These are phyloP conservation scores for Stenopsyche tienmushanensis DNA, from an alignment of 1,140 invertebrate species.

Conservation along the genomic window DNA sequence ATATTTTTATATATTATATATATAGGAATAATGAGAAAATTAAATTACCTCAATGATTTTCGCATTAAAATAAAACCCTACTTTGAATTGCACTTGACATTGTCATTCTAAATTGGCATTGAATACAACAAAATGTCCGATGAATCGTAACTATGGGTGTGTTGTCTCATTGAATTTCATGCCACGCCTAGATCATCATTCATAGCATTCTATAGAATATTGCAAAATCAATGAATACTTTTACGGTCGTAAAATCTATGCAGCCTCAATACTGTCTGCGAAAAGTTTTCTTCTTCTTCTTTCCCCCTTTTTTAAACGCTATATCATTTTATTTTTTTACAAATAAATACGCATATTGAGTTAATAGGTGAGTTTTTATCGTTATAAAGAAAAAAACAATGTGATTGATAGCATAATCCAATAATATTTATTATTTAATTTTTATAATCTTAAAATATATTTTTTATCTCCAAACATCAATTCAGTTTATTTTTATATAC, in stretches of 20 bases:
- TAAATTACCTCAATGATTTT: background rate
- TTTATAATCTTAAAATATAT: no score
- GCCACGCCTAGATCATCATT: background rate
- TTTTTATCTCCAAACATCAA: no score
- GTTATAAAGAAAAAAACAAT: no score
- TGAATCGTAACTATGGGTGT: background rate
- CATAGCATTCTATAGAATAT: background rate
- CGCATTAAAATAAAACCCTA: background rate
- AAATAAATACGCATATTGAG: background rate
- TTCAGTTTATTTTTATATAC: no score
- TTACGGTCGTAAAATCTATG: no score
- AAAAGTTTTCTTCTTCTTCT: background rate
- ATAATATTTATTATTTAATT: no score
- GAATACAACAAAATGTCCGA: background rate
- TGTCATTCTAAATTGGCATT: background rate
- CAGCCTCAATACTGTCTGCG: background rate
- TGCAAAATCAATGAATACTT: no score
- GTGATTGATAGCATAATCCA: no score
- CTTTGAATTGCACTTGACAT: background rate
- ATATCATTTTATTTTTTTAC: background rate
- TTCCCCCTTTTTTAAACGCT: background rate
- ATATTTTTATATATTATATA: background rate
- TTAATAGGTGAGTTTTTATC: no score
- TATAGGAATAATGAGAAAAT: background rate
- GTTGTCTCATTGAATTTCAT: background rate